Percentiles rank a stretch among this genome's conserved stretches.
Evolutionary conservation across 2,113 vertebrate genomes (phyloP).

Genomic region (Heliornis fulica): DNA sequence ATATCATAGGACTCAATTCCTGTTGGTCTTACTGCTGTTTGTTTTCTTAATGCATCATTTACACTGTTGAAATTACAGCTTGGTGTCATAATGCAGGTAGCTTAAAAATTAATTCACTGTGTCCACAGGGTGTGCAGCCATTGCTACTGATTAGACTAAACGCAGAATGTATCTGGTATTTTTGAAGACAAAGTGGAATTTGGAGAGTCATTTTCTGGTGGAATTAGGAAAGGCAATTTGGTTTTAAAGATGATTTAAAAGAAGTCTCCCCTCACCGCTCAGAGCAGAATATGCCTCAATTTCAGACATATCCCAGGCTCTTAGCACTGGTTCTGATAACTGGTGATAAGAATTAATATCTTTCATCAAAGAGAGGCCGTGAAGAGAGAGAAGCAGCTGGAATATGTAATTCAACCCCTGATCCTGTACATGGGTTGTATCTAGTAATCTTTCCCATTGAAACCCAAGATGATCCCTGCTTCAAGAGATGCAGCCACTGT

Average conservation of each 20-base stretch:
- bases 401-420: neutral
- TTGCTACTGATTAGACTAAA: constrained; percentile 65
- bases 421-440: neutral
- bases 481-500: neutral
- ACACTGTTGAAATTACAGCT: neutral
- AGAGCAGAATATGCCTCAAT: neutral
- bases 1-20: neutral
- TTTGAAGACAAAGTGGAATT: neutral
- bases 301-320: neutral
- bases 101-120: neutral
- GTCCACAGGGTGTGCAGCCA: neutral
- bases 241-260: neutral
- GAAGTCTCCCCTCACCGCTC: neutral
- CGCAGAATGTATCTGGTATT: neutral
- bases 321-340: neutral
- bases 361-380: neutral
- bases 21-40: neutral
- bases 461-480: neutral
- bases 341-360: neutral
- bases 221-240: neutral
- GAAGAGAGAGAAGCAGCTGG: neutral
- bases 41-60: neutral
- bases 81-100: neutral
- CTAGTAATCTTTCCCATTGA: neutral
- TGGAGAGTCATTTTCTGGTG: neutral